Base-by-base conservation (phyloP, 2,113 vertebrate species). In the Mormyrus lacerda region DNA sequence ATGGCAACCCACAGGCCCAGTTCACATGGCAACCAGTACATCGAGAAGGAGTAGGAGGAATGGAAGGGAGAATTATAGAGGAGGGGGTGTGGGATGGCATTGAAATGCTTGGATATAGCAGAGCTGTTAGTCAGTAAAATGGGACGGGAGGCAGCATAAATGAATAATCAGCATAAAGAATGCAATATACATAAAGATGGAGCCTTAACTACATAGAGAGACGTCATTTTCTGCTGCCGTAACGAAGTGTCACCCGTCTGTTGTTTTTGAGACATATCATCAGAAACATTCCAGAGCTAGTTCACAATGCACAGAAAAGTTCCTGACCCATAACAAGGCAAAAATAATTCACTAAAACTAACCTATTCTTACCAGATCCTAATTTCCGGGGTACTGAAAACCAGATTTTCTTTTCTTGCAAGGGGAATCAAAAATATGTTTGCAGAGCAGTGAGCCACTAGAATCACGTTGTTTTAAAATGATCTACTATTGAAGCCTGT, bases 1-100 rank as follows among this genome's bases (percentile, higher is more conserved):
- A 55, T 50, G 65, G 55, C 55, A 44, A 15, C n/a, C 3, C 51
- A n/a, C 85, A 86, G 89, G 88, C 90, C 89, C 90, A 88, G 91
- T 93, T 93, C 91, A 92, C 91, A 93, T 93, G 92, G 91, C 91
- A 93, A 93, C 91, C 88, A 90, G 88, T 19, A 39, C 89, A 87
- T 31, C 53, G 24, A 39, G 61, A 85, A 61, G 88, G 88, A 45
- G 87, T 84, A 89, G 61, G 87, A 87, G 87, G 87, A 42, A 82
- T 44, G 39, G 87, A 73, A 86, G 85, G 55, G 48, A 69, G 82
- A 15, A 47, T 69, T 69, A 69, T 24, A 83, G 69, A 89, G 53
- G 84, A 83, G 27, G 83, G 10, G 53, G 69, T 58, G 87, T 83
- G 86, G 21, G 55, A 83, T 35, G 10, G 50, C 51, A 55, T 51